Evolutionary conservation across 2,888 invertebrate genomes (phyloP).

Genomic region (Myopa tessellatipennis): DNA sequence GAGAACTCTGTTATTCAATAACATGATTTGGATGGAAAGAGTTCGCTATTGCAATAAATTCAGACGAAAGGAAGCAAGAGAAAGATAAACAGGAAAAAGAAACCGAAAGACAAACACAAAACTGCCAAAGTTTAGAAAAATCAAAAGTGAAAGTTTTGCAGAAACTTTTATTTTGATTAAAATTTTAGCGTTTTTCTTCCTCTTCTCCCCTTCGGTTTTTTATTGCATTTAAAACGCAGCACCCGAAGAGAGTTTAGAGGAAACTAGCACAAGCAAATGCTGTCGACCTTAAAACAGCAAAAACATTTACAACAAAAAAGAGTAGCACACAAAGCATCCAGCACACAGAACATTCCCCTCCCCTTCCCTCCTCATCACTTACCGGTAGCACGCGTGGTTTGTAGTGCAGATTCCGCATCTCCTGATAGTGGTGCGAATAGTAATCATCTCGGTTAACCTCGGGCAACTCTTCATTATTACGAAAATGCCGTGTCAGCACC

Average conservation of each 20-base stretch:
- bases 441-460: slow-evolving; percentile 92
- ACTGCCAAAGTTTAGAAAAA: slow-evolving; percentile 8
- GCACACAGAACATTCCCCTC: neutral
- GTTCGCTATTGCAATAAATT: neutral
- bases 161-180: slow-evolving; percentile 37
- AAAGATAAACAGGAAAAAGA: neutral
- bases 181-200: slow-evolving; percentile 8
- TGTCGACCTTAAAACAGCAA: slow-evolving; percentile 12
- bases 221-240: neutral
- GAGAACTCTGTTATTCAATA: slow-evolving; percentile 9
- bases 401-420: slow-evolving; percentile 86
- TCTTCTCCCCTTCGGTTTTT: neutral
- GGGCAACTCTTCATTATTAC: slow-evolving; percentile 84
- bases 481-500: slow-evolving; percentile 86
- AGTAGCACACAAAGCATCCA: neutral
- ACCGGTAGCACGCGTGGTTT: slow-evolving; percentile 88
- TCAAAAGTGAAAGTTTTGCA: slow-evolving; percentile 17
- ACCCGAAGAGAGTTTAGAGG: neutral
- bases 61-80: neutral
- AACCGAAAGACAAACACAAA: neutral
- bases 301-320: neutral
- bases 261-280: neutral
- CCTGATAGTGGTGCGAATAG: slow-evolving; percentile 98
- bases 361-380: slow-evolving; percentile 55
- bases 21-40: slow-evolving; percentile 6